These are phyloP conservation scores for Drosophila nikananu DNA, from an alignment of 1,140 invertebrate genomes.

Conservation along the genomic window DNA sequence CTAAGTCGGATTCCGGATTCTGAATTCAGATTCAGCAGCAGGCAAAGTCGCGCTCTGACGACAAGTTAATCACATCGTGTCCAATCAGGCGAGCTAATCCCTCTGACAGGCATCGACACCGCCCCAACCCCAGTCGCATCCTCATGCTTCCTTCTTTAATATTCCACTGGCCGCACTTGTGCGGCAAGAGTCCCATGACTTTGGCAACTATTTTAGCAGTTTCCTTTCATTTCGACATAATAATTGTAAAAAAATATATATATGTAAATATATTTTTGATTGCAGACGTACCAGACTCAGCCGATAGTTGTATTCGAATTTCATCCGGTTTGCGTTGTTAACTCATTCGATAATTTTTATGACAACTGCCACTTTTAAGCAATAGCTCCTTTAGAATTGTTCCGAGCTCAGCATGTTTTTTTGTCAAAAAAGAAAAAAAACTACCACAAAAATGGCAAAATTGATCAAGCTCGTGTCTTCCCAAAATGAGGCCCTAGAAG, in stretches of 20 bases:
- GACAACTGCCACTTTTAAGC: not conserved
- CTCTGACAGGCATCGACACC: constrained; percentile 43
- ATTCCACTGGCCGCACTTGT: not conserved
- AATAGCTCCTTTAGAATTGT: not conserved
- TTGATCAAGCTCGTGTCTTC: not conserved
- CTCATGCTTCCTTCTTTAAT: constrained; percentile 21
- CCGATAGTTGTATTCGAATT: too few species aligned
- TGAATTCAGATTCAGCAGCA: constrained; percentile 30
- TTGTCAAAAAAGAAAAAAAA: not conserved
- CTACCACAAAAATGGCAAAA: not conserved
- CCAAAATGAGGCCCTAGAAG: not conserved
- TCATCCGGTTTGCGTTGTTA: too few species aligned
- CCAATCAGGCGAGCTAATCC: constrained; percentile 78
- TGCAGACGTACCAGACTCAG: too few species aligned
- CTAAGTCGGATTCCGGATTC: constrained; percentile 12
- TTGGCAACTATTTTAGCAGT: not conserved
- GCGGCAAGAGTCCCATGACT: not conserved
- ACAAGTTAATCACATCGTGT: constrained; percentile 82
- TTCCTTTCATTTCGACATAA: not conserved
- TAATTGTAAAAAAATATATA: too few species aligned
- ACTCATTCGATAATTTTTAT: not conserved
- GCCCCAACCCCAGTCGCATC: not conserved
- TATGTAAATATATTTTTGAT: too few species aligned
- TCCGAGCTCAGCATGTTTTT: not conserved
- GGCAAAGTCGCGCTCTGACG: constrained; percentile 46